These are phyloP conservation scores for Sminthurinus aureus DNA, from an alignment of 2,888 invertebrate species.

Conservation along the genomic window DNA sequence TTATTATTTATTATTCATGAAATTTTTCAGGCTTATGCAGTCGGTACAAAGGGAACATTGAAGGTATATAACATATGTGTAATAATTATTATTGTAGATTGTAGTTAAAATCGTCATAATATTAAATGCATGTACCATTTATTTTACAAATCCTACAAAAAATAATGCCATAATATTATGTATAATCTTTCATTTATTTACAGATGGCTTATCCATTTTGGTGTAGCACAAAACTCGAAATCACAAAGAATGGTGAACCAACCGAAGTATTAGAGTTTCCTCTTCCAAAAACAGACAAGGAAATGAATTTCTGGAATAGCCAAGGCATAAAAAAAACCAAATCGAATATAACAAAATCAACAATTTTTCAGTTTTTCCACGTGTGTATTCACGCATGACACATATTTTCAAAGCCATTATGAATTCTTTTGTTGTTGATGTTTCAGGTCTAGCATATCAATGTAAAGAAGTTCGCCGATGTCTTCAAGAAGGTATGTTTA, in stretches of 20 bases:
- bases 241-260: conserved; percentile 74
- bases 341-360: no score
- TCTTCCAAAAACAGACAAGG: conserved; percentile 70
- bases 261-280: conserved; percentile 69
- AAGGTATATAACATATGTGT: conserved; percentile 70
- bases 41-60: conserved; percentile 75
- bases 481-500: conserved; percentile 69
- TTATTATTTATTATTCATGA: no score
- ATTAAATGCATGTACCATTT: no score
- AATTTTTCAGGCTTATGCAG: conserved; percentile 71
- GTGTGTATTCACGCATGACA: conserved; percentile 72
- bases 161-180: not conserved
- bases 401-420: no score
- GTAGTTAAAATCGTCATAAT: not conserved
- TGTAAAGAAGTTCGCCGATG: conserved; percentile 80
- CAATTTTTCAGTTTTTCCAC: no score
- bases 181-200: not conserved
- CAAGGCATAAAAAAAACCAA: conserved; percentile 69
- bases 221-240: conserved; percentile 70
- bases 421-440: no score
- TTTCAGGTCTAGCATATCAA: conserved; percentile 75
- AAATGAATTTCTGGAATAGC: conserved; percentile 74
- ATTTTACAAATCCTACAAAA: not conserved
- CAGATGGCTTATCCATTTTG: conserved; percentile 69
- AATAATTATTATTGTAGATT: no score